Evolutionary conservation across 2,888 invertebrate species (phyloP).

Genomic region (Lepidochitona cinerea): DNA sequence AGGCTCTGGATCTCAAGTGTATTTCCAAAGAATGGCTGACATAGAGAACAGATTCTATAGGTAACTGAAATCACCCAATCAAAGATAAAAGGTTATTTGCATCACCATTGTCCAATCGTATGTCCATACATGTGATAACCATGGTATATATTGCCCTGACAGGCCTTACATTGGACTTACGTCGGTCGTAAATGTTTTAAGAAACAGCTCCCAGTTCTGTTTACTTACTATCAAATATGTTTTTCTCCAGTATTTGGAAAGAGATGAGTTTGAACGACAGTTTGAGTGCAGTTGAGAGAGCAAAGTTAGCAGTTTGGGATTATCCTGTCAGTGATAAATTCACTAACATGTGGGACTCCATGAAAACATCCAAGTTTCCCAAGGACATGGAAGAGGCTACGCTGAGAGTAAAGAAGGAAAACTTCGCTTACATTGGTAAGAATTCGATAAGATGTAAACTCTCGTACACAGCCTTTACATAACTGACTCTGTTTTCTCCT

Average conservation of each 20-base stretch:
- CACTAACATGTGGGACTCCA: conserved; percentile 98
- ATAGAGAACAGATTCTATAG: conserved; percentile 96
- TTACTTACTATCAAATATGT: no score
- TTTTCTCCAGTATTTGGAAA: conserved; percentile 98
- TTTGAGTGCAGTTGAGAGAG: conserved; percentile 88
- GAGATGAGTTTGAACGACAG: conserved; percentile 97
- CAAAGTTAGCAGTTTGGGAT: conserved; percentile 98
- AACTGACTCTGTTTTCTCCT: background rate
- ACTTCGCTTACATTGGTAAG: conserved; percentile 89
- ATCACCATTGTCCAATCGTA: no score
- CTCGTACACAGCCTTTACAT: background rate
- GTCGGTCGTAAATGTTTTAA: no score
- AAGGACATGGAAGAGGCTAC: conserved; percentile 85
- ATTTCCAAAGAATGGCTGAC: conserved; percentile 95
- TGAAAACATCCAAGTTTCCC: conserved; percentile 89
- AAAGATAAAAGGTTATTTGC: no score
- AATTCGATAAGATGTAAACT: background rate
- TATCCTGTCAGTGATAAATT: conserved; percentile 99
- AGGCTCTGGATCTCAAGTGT: conserved; percentile 91
- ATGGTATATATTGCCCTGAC: no score
- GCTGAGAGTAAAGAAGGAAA: conserved; percentile 80
- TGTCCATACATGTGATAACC: no score
- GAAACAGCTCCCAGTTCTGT: no score
- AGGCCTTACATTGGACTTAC: no score
- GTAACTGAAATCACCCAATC: no score